Base-by-base conservation (phyloP, 1,140 invertebrate species). In the Drosophila tropicalis region DNA sequence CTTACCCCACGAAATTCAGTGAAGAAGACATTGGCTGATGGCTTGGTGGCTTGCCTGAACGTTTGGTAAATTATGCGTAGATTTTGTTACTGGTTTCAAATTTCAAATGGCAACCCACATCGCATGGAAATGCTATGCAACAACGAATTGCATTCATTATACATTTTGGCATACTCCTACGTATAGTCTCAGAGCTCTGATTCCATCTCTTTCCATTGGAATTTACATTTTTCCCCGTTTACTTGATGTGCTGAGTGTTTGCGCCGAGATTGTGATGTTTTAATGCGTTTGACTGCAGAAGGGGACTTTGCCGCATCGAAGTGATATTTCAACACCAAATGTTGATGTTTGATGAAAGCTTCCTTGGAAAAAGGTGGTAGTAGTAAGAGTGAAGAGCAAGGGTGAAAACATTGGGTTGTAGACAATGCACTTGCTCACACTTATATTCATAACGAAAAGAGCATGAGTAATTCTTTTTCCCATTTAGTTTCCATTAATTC, bases 111-210 rank as follows among this genome's bases (percentile, higher is more conserved):
- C 74, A 34, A 66, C 51, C 68, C 62, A 68, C 72, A 65, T 60
- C 34, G 34, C 70, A 66, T 70, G 69, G 70, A 84, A 58, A 32
- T 34, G 66, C 66, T 58, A 79, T 65, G 68, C 81, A 84, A 70
- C 81, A 84, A 67, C 72, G 66, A 65, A 79, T 66, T 84, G 81
- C 81, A 84, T 84, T 84, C 79, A 82, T 85, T 87, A 85, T 79
- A 51, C 44, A 51, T 63, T 51, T 60, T 60, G 57, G 40, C 22
- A 41, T 40, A 62, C 61, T 62, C 56, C 6, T 17, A 36, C 34
- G 34, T 36, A 36, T 15, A 12, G 47, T 40, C 25, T 15, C 54
- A 29, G 29, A 3, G 29, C 15, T 22, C 10, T 10, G 17, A 51
- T 51, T 32, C 32, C 56, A 34, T 13, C 54, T 22, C 13, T 22